A percentile compares a stretch with the other conserved stretches of the same genome.
These are phyloP conservation scores for Campylomormyrus numenius DNA, from an alignment of 2,113 vertebrate genomes.

Conservation along the genomic window DNA sequence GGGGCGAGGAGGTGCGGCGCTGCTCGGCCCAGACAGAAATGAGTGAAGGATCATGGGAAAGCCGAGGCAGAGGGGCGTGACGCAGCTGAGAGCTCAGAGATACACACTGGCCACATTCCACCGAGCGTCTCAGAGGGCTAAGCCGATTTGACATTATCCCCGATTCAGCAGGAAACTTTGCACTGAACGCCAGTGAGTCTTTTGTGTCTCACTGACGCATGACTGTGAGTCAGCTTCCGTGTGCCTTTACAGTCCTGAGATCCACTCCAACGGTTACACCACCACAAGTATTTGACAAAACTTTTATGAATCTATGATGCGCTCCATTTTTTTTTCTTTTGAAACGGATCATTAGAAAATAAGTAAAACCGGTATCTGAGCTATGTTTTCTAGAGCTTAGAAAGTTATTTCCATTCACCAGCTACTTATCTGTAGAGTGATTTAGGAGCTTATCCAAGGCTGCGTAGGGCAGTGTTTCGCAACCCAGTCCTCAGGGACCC, in stretches of 20 bases:
- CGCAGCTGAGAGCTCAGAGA: slow-evolving; percentile 8
- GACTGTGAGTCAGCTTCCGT: neutral
- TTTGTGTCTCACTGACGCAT: neutral
- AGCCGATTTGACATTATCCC: slow-evolving; percentile 9
- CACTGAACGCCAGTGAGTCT: neutral
- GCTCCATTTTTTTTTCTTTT: neutral
- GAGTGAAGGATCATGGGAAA: neutral
- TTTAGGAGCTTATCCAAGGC: neutral
- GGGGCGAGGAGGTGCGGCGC: neutral
- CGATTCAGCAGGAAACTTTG: slow-evolving; percentile 24
- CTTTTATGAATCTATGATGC: neutral
- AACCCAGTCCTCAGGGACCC: neutral
- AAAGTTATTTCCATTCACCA: neutral
- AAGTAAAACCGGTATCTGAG: neutral
- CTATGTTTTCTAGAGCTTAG: neutral
- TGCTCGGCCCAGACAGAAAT: neutral
- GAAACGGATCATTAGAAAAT: neutral
- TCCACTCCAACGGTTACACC: neutral
- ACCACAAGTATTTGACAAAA: neutral
- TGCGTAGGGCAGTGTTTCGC: neutral
- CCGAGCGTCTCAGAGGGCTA: neutral
- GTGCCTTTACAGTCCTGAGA: neutral
- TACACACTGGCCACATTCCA: neutral
- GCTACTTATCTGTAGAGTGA: neutral
- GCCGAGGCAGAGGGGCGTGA: neutral